Percentiles rank a stretch among this genome's conserved stretches.
Evolutionary conservation across 2,888 invertebrate species (phyloP).

Genomic region (Drosophila sordidapex): DNA sequence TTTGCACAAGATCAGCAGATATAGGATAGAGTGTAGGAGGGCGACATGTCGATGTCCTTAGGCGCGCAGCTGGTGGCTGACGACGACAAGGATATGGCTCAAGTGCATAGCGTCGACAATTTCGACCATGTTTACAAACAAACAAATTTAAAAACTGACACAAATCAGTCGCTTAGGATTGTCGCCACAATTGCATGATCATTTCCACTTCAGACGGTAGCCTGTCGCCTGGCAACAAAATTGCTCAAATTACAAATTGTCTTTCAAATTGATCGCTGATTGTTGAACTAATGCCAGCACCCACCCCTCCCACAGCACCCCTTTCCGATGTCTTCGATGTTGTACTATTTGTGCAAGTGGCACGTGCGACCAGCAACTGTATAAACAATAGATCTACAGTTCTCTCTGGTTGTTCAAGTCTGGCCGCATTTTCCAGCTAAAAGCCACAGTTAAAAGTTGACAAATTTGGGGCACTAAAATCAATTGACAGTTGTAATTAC

Average conservation of each 20-base stretch:
- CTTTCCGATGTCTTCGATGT: conserved; percentile 2
- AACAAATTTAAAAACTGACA: conserved; percentile 49
- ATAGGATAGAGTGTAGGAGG: background rate
- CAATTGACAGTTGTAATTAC: conserved; percentile 78
- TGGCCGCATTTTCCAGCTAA: conserved; percentile 64
- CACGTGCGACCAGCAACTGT: conserved; percentile 67
- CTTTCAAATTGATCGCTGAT: conserved; percentile 16
- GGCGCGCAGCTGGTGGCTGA: conserved; percentile 74
- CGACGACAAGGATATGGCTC: conserved; percentile 71
- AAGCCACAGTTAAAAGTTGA: conserved; percentile 60
- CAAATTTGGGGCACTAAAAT: conserved; percentile 78
- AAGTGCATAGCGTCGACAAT: conserved; percentile 71
- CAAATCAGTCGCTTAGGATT: conserved; percentile 5
- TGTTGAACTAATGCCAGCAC: background rate
- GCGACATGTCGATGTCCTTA: conserved; percentile 60
- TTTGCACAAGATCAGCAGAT: conserved; percentile 59
- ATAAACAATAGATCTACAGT: conserved; percentile 48
- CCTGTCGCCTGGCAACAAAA: conserved; percentile 36
- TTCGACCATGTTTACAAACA: conserved; percentile 67
- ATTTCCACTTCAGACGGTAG: conserved; percentile 37
- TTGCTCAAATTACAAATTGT: conserved; percentile 59
- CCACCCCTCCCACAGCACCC: conserved; percentile 9
- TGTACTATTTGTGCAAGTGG: conserved; percentile 38
- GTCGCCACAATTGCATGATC: conserved; percentile 53
- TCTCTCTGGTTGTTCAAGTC: conserved; percentile 5